phyloP scores from a whole-genome alignment of 2,888 invertebrate genomes.

The Macrosoma leucophasiata region DNA sequence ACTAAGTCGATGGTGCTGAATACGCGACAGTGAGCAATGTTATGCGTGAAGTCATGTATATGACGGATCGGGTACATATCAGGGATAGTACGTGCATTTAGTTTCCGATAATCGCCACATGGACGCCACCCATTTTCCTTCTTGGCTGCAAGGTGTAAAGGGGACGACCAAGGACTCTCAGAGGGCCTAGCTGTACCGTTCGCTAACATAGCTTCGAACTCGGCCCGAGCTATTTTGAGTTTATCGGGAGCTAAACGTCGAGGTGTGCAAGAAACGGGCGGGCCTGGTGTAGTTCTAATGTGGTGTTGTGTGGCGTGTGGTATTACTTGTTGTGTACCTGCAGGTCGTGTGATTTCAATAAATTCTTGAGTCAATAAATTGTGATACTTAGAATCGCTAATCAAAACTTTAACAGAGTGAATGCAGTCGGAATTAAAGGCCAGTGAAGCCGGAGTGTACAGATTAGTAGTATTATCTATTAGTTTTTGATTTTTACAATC shows the following conservation, averaged over 20 bases:
- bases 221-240: conserved; percentile 17
- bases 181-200: conserved; percentile 29
- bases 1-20: conserved; percentile 20
- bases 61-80: conserved; percentile 33
- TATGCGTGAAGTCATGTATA: conserved; percentile 21
- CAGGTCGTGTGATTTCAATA: conserved; percentile 20
- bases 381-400: conserved; percentile 9
- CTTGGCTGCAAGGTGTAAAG: conserved; percentile 35
- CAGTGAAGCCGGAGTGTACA: conserved; percentile 1
- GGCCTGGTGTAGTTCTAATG: conserved; percentile 32
- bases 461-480: conserved; percentile 12
- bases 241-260: conserved; percentile 32
- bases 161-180: conserved; percentile 33
- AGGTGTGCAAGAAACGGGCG: conserved; percentile 28
- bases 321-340: conserved; percentile 16
- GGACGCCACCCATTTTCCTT: conserved; percentile 16
- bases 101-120: conserved; percentile 39
- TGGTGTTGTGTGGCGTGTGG: conserved; percentile 27
- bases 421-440: conserved; percentile 1
- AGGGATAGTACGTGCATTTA: conserved; percentile 35
- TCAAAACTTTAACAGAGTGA: conserved; percentile 7
- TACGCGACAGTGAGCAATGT: conserved; percentile 15
- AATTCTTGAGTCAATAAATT: conserved; percentile 7
- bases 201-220: conserved; percentile 35
- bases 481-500: conserved; percentile 27